phyloP scores from a whole-genome alignment of 2,888 invertebrate genomes.

The Ormyrus labotus region DNA sequence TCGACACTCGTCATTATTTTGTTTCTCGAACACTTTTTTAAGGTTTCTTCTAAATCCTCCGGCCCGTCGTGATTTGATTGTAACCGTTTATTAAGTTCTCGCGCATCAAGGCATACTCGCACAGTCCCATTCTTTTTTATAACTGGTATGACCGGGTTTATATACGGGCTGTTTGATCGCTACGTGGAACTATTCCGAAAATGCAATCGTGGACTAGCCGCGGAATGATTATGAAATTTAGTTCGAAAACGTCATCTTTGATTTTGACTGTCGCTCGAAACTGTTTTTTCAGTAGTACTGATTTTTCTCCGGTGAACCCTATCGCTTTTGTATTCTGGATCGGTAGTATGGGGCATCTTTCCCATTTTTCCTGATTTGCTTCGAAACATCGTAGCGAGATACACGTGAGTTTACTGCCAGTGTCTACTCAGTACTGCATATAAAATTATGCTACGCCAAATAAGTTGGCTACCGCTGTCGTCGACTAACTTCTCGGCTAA shows the following conservation, averaged over 20 bases:
- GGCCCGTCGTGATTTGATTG: no score
- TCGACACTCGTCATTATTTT: constrained; percentile 53
- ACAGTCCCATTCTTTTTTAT: not conserved
- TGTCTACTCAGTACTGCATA: no score
- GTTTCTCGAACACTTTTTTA: constrained; percentile 41
- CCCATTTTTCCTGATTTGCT: no score
- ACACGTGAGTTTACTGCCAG: no score
- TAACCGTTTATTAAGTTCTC: constrained; percentile 16
- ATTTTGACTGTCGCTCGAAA: not conserved
- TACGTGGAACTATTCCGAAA: not conserved
- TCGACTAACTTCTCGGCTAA: no score
- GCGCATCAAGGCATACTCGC: not conserved
- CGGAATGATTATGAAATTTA: not conserved
- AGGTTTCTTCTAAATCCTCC: no score
- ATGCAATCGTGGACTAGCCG: not conserved
- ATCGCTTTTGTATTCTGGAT: no score
- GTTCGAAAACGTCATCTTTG: not conserved
- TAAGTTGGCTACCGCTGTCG: no score
- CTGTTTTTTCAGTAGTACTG: constrained; percentile 4
- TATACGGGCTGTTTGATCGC: not conserved
- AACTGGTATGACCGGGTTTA: not conserved
- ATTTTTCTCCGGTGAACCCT: constrained; percentile 5
- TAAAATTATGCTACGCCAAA: no score
- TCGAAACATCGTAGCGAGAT: no score
- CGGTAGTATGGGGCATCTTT: no score